Percentiles rank a stretch among this genome's conserved stretches.
Evolutionary conservation across 2,113 vertebrate genomes (phyloP).

Genomic region (Puffinus mauretanicus): DNA sequence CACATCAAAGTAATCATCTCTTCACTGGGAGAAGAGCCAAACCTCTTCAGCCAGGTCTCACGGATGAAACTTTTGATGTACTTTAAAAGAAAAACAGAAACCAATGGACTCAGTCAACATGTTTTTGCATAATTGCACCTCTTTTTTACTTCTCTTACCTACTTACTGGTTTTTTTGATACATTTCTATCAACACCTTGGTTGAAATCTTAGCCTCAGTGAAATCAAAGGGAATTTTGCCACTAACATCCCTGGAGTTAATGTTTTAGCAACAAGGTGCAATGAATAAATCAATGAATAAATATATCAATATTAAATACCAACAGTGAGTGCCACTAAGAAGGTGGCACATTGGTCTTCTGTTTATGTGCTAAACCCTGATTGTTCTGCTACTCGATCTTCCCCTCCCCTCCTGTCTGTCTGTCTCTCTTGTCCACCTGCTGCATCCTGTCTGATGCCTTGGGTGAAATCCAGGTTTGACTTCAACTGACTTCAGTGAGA

Average conservation of each 20-base stretch:
- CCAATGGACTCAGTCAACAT: neutral
- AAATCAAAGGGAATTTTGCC: neutral
- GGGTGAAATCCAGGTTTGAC: neutral
- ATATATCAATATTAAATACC: neutral
- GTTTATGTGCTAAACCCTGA: neutral
- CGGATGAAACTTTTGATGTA: constrained; percentile 75
- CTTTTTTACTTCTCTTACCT: neutral
- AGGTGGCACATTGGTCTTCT: neutral
- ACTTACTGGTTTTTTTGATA: neutral
- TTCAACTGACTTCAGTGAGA: neutral
- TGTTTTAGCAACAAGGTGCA: neutral
- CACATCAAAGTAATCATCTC: constrained; percentile 72
- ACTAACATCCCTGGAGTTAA: neutral
- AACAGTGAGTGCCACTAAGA: neutral
- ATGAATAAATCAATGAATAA: neutral
- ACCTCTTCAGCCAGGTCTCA: constrained; percentile 73
- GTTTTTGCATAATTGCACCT: neutral
- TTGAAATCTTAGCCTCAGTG: neutral
- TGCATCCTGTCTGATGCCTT: neutral
- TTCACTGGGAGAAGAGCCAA: constrained; percentile 37
- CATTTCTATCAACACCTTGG: neutral
- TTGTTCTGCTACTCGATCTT: neutral
- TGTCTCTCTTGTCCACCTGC: neutral
- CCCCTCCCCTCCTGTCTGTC: fast-evolving
- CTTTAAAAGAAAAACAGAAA: constrained; percentile 50